These are phyloP conservation scores for Danio albolineatus DNA, from an alignment of 2,797 vertebrate genomes.

Conservation along the genomic window DNA sequence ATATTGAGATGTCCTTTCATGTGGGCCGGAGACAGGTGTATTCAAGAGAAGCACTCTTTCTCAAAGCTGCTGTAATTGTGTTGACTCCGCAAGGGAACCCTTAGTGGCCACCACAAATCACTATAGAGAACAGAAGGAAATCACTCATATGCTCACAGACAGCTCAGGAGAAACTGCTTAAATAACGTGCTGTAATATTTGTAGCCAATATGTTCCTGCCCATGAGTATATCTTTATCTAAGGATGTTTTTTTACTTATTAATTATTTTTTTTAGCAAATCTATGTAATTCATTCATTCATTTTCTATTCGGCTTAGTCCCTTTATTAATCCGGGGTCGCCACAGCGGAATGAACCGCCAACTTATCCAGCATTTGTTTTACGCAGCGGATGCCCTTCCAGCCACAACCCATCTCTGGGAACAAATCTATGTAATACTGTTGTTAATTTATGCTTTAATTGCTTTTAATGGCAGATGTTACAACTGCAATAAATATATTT, in stretches of 20 bases:
- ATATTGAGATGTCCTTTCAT: conserved; percentile 63
- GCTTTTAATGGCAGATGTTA: too few relatives aligned
- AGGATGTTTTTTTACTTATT: conserved; percentile 15
- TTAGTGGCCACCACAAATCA: conserved; percentile 39
- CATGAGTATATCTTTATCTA: conserved; percentile 5
- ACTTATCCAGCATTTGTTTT: too few relatives aligned
- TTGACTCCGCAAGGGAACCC: conserved; percentile 55
- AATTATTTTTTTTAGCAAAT: too few relatives aligned
- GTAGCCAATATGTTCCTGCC: conserved; percentile 28
- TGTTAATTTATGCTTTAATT: too few relatives aligned
- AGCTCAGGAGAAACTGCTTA: conserved; percentile 44
- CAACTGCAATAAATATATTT: too few relatives aligned
- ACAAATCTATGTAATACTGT: not conserved
- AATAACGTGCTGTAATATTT: conserved; percentile 25
- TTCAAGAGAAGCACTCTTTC: conserved; percentile 38
- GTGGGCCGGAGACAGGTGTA: conserved; percentile 51
- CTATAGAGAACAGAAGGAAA: conserved; percentile 32
- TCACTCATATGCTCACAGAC: conserved; percentile 37
- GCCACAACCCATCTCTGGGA: too few relatives aligned
- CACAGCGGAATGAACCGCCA: too few relatives aligned
- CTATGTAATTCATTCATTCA: too few relatives aligned
- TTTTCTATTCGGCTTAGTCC: too few relatives aligned
- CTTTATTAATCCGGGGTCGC: too few relatives aligned
- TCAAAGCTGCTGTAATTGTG: conserved; percentile 54
- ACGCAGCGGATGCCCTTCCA: too few relatives aligned